Evolutionary conservation across 2,113 vertebrate genomes (phyloP).

Genomic region (Cebidichthys violaceus): DNA sequence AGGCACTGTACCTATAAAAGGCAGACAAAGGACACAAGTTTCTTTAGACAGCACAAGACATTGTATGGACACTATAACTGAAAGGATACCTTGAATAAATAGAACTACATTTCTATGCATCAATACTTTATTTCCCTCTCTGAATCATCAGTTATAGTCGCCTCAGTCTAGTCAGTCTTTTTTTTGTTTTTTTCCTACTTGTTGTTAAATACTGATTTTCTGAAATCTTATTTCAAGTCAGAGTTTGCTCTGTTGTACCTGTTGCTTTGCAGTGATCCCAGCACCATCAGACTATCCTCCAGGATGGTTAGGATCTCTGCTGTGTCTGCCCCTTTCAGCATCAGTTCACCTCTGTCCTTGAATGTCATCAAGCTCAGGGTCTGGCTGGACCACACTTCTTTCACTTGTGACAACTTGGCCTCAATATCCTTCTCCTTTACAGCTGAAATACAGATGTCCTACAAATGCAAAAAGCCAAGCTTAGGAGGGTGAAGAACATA

Average conservation of each 20-base stretch:
- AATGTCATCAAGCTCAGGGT: slow-evolving; percentile 44
- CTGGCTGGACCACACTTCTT: slow-evolving; percentile 51
- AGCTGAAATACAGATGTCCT: slow-evolving; percentile 69
- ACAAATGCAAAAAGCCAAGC: background rate
- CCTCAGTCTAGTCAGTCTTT: background rate
- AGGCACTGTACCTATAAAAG: slow-evolving; percentile 85
- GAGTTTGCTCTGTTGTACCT: slow-evolving; percentile 38
- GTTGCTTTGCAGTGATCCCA: slow-evolving; percentile 65
- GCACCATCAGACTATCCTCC: slow-evolving; percentile 66
- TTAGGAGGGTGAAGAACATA: background rate
- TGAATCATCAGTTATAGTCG: background rate
- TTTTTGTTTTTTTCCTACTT: slow-evolving; percentile 3
- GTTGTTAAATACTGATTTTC: background rate
- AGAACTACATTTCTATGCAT: background rate
- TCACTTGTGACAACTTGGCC: slow-evolving; percentile 60
- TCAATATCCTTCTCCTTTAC: slow-evolving; percentile 68
- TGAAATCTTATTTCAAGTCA: background rate
- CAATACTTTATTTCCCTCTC: background rate
- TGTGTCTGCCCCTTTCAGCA: slow-evolving; percentile 52
- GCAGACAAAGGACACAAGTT: slow-evolving; percentile 4
- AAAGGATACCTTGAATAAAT: background rate
- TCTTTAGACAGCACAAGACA: background rate
- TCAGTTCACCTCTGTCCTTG: slow-evolving; percentile 63
- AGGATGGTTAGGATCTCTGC: slow-evolving; percentile 50
- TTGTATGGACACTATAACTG: background rate